Conservation (phyloP, 1,140 invertebrate genomes). For the Theocolax elegans region DNA sequence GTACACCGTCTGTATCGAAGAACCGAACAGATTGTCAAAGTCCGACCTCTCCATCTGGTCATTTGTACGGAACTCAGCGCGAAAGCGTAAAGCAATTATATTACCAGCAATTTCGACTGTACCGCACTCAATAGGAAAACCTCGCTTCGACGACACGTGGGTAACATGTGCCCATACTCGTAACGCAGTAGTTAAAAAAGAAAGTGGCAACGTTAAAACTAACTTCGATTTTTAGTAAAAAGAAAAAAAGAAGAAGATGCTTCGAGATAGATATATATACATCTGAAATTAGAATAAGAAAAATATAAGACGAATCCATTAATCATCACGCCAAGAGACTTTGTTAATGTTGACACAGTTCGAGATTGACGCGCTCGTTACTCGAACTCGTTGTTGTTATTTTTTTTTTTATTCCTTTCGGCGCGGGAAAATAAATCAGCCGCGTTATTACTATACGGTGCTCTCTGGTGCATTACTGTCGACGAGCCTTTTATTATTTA, state of each 20-base stretch:
- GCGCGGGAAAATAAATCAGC: slow-evolving; percentile 32
- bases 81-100: neutral
- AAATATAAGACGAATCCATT: slow-evolving; percentile 2
- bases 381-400: neutral
- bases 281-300: slow-evolving; percentile 23
- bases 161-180: neutral
- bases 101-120: neutral
- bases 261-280: too few species aligned
- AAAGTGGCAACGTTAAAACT: too few species aligned
- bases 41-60: neutral
- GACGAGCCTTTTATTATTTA: slow-evolving; percentile 30
- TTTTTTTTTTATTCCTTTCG: slow-evolving; percentile 7
- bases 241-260: too few species aligned
- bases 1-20: too few species aligned
- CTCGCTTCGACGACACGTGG: neutral
- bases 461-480: slow-evolving; percentile 8
- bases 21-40: too few species aligned
- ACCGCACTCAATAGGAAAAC: too few species aligned
- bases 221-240: too few species aligned
- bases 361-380: slow-evolving; percentile 25
- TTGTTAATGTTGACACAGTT: slow-evolving; percentile 39
- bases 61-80: too few species aligned
- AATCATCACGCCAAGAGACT: slow-evolving; percentile 18
- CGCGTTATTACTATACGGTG: slow-evolving; percentile 11
- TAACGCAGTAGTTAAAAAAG: too few species aligned